phyloP scores from a whole-genome alignment of 2,888 invertebrate genomes.

The Kryphioiulus occultus region DNA sequence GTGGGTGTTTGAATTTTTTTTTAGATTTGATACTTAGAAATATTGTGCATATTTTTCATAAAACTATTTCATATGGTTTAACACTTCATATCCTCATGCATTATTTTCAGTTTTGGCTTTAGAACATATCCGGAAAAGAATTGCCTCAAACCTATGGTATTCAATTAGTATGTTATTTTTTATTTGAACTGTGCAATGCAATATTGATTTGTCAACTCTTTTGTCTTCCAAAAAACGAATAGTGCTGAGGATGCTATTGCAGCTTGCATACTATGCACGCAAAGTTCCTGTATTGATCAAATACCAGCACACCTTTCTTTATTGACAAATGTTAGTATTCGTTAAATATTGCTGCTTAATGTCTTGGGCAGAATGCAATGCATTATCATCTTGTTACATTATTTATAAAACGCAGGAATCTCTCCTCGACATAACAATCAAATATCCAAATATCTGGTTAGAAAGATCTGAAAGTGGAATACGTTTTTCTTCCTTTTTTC shows the following conservation, averaged over 20 bases:
- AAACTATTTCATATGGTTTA: background rate
- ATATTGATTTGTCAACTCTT: background rate
- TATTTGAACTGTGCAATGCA: background rate
- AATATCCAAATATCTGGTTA: conserved; percentile 48
- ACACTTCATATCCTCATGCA: background rate
- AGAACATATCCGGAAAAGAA: conserved; percentile 33
- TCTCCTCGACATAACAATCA: conserved; percentile 4
- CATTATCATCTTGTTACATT: background rate
- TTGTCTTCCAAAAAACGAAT: background rate
- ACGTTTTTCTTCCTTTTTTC: conserved; percentile 42
- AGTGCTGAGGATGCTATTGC: conserved; percentile 47
- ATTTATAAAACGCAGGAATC: conserved; percentile 27
- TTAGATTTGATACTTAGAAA: background rate
- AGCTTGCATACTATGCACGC: conserved; percentile 44
- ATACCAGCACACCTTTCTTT: conserved; percentile 8
- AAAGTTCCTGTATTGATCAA: conserved; percentile 1
- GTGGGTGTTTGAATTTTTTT: background rate
- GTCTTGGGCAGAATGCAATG: background rate
- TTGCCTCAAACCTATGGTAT: background rate
- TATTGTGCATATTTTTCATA: background rate
- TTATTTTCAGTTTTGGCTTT: background rate
- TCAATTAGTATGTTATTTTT: background rate
- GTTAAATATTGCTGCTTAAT: background rate
- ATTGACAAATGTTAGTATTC: conserved; percentile 41
- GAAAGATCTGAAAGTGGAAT: background rate